Percentiles rank a stretch among this genome's conserved stretches.
Evolutionary conservation across 2,888 invertebrate species (phyloP).

Genomic region (Euzophera pinguis): DNA sequence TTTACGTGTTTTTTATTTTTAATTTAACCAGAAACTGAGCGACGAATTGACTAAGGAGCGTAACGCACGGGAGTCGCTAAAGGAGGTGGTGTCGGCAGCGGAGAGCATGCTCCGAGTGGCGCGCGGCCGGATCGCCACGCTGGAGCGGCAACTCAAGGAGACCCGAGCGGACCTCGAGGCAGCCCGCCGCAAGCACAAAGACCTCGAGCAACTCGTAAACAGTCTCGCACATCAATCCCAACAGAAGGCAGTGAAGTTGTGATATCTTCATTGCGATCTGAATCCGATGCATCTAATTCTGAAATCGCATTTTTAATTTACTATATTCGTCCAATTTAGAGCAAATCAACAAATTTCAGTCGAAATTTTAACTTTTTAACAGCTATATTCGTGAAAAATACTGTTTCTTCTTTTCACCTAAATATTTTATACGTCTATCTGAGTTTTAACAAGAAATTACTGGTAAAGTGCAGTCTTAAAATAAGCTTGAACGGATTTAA

Average conservation of each 20-base stretch:
- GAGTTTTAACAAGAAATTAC: too few relatives aligned
- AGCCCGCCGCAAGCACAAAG: constrained; percentile 58
- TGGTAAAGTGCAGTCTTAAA: too few relatives aligned
- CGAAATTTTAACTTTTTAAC: background rate
- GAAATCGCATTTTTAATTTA: background rate
- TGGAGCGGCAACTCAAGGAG: constrained; percentile 64
- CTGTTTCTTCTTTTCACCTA: too few relatives aligned
- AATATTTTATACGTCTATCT: too few relatives aligned
- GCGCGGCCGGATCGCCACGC: constrained; percentile 53
- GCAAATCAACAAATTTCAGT: too few relatives aligned
- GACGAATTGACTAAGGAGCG: constrained; percentile 61
- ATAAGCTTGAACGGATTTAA: too few relatives aligned
- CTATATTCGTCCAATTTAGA: background rate
- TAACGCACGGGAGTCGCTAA: constrained; percentile 55
- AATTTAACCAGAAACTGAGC: constrained; percentile 32
- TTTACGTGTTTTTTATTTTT: background rate
- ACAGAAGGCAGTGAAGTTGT: constrained; percentile 47
- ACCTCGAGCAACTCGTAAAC: constrained; percentile 68
- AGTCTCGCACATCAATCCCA: constrained; percentile 34
- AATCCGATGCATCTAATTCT: constrained; percentile 12
- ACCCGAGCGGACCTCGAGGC: constrained; percentile 50
- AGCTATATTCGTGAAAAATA: too few relatives aligned
- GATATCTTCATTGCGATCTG: constrained; percentile 40
- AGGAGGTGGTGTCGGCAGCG: constrained; percentile 57
- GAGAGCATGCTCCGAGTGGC: constrained; percentile 68